These are phyloP conservation scores for Leptinotarsa lineolata DNA, from an alignment of 1,140 invertebrate genomes.

Conservation along the genomic window DNA sequence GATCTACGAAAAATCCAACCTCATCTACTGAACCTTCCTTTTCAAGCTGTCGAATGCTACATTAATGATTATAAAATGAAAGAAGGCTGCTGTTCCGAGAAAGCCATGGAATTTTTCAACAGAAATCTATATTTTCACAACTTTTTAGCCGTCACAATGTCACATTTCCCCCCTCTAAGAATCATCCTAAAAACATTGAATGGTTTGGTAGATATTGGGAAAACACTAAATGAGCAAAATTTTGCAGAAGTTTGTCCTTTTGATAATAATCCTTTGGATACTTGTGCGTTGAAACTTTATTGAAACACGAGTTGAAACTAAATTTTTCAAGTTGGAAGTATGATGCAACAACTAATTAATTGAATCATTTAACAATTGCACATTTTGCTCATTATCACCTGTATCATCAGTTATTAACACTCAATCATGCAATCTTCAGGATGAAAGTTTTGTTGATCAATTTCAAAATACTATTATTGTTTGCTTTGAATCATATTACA, in stretches of 20 bases:
- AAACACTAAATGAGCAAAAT: conserved; percentile 25
- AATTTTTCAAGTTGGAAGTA: no score
- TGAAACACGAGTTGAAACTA: neutral
- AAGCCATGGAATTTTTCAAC: conserved; percentile 32
- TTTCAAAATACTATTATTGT: no score
- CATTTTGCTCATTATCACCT: no score
- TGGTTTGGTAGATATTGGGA: conserved; percentile 27
- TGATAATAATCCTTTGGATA: conserved; percentile 9
- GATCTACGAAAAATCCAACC: conserved; percentile 33
- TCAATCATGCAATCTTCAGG: no score
- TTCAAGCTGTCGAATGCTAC: conserved; percentile 36
- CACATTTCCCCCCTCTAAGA: conserved; percentile 22
- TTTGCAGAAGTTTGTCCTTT: conserved; percentile 8
- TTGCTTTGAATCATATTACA: no score
- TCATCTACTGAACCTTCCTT: conserved; percentile 36
- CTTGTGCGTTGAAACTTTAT: neutral
- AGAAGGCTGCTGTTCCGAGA: conserved; percentile 16
- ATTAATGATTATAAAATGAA: conserved; percentile 32
- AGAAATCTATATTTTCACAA: conserved; percentile 26
- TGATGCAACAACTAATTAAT: no score
- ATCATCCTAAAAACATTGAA: conserved; percentile 23
- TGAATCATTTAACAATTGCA: no score
- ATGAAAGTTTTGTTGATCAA: no score
- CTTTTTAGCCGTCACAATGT: conserved; percentile 29
- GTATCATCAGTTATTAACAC: no score